Percentiles rank a stretch among this genome's conserved stretches.
Conservation (phyloP, 2,113 vertebrate genomes). For the Ahaetulla prasina region DNA sequence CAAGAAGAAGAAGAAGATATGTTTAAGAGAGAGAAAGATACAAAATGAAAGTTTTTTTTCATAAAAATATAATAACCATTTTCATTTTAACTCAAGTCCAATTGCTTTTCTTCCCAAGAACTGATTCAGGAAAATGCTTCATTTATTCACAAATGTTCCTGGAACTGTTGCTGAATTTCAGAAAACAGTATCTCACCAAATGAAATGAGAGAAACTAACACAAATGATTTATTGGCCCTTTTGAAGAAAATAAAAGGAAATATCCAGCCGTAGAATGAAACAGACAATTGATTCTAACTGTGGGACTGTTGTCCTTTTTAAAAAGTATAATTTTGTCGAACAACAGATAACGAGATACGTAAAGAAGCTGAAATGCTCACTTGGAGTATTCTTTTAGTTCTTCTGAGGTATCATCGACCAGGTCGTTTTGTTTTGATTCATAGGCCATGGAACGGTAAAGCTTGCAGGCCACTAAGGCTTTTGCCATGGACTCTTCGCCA, state of each 20-base stretch:
- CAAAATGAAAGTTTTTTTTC: neutral
- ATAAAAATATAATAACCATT: neutral
- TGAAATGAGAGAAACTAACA: neutral
- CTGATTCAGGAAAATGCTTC: neutral
- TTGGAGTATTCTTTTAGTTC: constrained; percentile 94
- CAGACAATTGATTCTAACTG: neutral
- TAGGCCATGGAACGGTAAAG: constrained; percentile 94
- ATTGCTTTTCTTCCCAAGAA: neutral
- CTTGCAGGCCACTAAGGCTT: constrained; percentile 95
- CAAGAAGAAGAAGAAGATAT: too few species aligned
- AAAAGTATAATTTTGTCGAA: accelerated
- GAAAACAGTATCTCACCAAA: neutral
- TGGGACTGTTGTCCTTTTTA: neutral
- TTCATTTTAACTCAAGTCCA: neutral
- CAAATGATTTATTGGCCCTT: neutral
- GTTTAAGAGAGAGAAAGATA: neutral
- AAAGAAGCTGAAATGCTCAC: constrained; percentile 62
- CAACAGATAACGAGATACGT: accelerated
- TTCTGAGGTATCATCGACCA: constrained; percentile 95
- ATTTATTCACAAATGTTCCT: neutral
- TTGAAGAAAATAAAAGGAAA: neutral
- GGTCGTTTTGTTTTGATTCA: constrained; percentile 96
- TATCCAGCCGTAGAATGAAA: neutral
- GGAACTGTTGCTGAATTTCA: neutral
- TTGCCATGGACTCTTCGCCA: constrained; percentile 97